These are phyloP conservation scores for Biston stratarius DNA, from an alignment of 2,888 invertebrate species.

Conservation along the genomic window DNA sequence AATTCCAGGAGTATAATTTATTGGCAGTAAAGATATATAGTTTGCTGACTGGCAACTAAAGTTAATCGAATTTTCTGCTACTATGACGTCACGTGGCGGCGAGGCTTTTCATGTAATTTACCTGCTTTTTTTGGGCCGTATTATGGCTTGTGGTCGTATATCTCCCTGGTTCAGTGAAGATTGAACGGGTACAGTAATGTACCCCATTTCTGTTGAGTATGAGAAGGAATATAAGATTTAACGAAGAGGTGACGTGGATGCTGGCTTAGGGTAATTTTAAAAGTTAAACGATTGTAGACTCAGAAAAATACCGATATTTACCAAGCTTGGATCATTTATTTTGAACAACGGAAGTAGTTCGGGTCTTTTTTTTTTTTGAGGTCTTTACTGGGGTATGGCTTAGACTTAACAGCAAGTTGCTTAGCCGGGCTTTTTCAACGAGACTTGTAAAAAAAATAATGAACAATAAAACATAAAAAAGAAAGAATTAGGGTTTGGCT, in stretches of 20 bases:
- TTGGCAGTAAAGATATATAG: slow-evolving; percentile 63
- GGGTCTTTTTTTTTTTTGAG: no score
- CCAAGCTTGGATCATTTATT: no score
- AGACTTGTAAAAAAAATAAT: no score
- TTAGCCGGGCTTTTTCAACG: no score
- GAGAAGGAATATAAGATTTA: slow-evolving; percentile 39
- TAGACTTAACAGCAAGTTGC: no score
- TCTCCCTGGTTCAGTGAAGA: slow-evolving; percentile 71
- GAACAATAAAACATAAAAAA: no score
- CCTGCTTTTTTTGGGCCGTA: slow-evolving; percentile 65
- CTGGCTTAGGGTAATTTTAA: background rate
- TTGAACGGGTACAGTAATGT: slow-evolving; percentile 68
- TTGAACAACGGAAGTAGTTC: no score
- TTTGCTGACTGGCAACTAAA: slow-evolving; percentile 71
- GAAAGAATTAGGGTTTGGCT: no score
- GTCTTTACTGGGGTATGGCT: no score
- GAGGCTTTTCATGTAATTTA: slow-evolving; percentile 68
- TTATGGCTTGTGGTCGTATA: slow-evolving; percentile 73
- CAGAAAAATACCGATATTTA: no score
- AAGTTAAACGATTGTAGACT: no score
- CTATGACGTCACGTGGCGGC: slow-evolving; percentile 66
- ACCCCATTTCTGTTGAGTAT: slow-evolving; percentile 49
- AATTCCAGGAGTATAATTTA: slow-evolving; percentile 66
- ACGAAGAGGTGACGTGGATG: slow-evolving; percentile 8
- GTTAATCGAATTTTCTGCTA: slow-evolving; percentile 78